phyloP scores from a whole-genome alignment of 2,113 vertebrate genomes.

The Limanda limanda region DNA sequence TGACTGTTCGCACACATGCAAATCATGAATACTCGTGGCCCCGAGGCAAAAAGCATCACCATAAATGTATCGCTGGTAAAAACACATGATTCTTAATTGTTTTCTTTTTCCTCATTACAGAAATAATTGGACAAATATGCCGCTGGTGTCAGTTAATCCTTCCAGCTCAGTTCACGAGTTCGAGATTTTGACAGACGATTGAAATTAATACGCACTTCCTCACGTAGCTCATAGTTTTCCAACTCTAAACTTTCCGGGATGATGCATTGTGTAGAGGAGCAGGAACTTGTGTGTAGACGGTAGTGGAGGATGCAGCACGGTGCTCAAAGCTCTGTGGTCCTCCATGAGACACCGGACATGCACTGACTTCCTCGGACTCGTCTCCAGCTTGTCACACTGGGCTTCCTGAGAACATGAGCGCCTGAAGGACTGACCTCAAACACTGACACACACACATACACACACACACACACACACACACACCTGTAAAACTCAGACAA shows the following conservation, averaged over 20 bases:
- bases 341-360: conserved; percentile 28
- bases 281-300: conserved; percentile 20
- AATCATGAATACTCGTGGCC: neutral
- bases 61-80: neutral
- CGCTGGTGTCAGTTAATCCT: neutral
- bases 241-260: neutral
- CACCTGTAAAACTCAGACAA: neutral
- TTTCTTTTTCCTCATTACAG: neutral
- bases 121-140: neutral
- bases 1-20: neutral
- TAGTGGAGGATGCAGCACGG: conserved; percentile 16
- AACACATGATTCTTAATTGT: neutral
- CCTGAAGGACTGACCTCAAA: conserved; percentile 41
- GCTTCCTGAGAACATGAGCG: conserved; percentile 29
- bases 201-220: conserved; percentile 7
- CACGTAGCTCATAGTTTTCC: conserved; percentile 17
- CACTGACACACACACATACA: neutral
- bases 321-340: conserved; percentile 27
- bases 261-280: conserved; percentile 15
- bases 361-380: conserved; percentile 20
- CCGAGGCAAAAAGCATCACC: neutral
- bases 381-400: conserved; percentile 41
- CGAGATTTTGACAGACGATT: conserved; percentile 6
- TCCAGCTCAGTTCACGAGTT: neutral
- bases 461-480: neutral